phyloP scores from a whole-genome alignment of 2,797 vertebrate species.

The Gila robusta region DNA sequence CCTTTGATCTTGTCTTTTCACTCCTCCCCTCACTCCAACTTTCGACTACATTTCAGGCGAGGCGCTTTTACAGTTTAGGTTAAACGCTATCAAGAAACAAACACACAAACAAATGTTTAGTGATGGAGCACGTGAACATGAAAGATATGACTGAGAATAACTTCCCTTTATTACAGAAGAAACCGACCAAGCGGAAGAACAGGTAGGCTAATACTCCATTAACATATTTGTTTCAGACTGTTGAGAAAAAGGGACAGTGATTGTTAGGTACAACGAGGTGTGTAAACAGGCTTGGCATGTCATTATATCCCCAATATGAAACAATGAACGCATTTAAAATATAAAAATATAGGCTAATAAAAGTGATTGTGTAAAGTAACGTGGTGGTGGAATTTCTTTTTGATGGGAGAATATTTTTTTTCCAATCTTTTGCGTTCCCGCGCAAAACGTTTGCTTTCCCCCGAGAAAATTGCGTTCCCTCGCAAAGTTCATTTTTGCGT shows the following conservation, averaged over 20 bases:
- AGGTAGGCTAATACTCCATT: neutral
- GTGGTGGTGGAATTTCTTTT: no score
- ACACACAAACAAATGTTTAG: neutral
- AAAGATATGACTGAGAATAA: neutral
- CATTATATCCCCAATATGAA: neutral
- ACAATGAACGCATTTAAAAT: neutral
- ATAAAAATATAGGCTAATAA: neutral
- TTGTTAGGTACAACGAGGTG: neutral
- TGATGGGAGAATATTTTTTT: no score
- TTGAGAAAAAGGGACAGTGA: neutral
- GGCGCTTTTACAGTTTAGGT: neutral
- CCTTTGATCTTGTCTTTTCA: no score
- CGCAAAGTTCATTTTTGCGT: no score
- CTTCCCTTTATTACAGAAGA: neutral
- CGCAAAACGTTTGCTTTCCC: no score
- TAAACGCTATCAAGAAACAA: neutral
- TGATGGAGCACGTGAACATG: neutral
- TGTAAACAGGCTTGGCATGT: neutral
- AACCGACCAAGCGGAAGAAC: neutral
- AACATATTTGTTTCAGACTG: neutral
- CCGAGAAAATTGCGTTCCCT: no score
- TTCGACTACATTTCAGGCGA: no score
- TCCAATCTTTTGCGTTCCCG: no score
- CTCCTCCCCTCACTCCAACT: no score
- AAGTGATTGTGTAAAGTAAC: neutral